Percentiles rank a stretch among this genome's conserved stretches.
Conservation (phyloP, 1,140 invertebrate genomes). For the Lanistes nyassanus region DNA sequence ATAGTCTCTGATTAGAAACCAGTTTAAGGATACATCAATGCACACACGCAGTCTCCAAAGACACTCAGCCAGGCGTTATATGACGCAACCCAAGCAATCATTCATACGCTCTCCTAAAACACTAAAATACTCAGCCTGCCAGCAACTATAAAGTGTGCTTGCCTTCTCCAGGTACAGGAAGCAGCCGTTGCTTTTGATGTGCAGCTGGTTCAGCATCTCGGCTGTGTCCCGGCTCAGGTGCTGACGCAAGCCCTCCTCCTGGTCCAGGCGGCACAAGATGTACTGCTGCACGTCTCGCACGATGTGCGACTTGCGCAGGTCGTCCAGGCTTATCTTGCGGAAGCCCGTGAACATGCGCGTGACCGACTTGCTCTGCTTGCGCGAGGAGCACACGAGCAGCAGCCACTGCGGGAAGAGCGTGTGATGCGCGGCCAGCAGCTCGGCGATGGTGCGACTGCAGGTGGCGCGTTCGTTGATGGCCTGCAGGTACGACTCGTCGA, state of each 20-base stretch:
- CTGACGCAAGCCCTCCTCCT: constrained; percentile 74
- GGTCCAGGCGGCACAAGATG: constrained; percentile 87
- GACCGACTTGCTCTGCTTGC: constrained; percentile 82
- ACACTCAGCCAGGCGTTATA: too few species aligned
- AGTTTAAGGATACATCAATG: too few species aligned
- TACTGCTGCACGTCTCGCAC: constrained; percentile 93
- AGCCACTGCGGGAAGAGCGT: constrained; percentile 95
- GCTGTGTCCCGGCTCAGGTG: constrained; percentile 87
- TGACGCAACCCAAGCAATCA: too few species aligned
- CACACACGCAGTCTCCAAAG: too few species aligned
- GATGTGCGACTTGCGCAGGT: constrained; percentile 85
- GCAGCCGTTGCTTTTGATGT: constrained; percentile 97
- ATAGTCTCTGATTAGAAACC: too few species aligned
- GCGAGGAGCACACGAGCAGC: constrained; percentile 87
- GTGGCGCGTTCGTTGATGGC: constrained; percentile 57
- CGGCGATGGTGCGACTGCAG: constrained; percentile 78
- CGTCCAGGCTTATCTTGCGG: constrained; percentile 88
- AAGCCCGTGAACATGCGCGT: constrained; percentile 94
- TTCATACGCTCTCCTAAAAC: too few species aligned
- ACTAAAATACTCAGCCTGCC: too few species aligned
- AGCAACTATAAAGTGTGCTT: too few species aligned
- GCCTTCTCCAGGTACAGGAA: constrained; percentile 88
- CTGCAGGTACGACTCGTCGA: constrained; percentile 79
- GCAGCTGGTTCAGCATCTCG: constrained; percentile 92
- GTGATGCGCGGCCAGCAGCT: constrained; percentile 87